Conservation (phyloP, 2,113 vertebrate species). For the Leucosticte australis region DNA sequence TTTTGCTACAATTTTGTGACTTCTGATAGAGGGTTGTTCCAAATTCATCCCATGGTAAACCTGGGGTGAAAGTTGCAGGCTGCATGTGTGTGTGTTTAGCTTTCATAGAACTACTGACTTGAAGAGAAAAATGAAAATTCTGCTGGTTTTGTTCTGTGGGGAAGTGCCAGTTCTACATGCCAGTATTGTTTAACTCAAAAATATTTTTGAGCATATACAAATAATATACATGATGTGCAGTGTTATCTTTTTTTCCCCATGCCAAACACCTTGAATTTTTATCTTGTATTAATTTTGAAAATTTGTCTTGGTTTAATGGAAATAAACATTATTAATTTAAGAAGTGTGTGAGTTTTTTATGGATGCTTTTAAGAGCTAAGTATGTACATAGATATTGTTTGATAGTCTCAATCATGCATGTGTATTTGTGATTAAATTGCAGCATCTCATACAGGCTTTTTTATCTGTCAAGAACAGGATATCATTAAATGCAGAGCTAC, state of each 20-base stretch:
- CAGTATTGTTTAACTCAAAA: conserved; percentile 28
- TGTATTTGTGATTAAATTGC: conserved; percentile 38
- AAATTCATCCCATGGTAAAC: not conserved
- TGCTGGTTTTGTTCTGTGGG: not conserved
- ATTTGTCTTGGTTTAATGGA: conserved; percentile 48
- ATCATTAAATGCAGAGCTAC: not conserved
- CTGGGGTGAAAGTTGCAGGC: not conserved
- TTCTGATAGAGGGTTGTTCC: not conserved
- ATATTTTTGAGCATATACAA: not conserved
- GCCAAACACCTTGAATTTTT: conserved; percentile 36
- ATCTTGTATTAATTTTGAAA: conserved; percentile 54
- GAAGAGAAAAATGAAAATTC: not conserved
- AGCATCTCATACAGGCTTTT: not conserved
- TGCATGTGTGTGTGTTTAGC: not conserved
- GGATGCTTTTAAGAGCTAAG: not conserved
- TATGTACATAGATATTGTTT: not conserved
- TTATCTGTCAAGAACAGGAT: not conserved
- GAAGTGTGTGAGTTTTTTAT: not conserved
- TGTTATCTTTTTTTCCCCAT: conserved; percentile 1
- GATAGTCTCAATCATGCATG: not conserved
- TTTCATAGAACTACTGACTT: conserved; percentile 21
- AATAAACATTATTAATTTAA: conserved; percentile 71
- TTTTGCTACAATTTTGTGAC: not conserved
- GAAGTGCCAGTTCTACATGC: conserved; percentile 26
- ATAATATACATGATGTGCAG: not conserved